These are phyloP conservation scores for Aphaenogaster rudis DNA, from an alignment of 1,140 invertebrate genomes.

Conservation along the genomic window DNA sequence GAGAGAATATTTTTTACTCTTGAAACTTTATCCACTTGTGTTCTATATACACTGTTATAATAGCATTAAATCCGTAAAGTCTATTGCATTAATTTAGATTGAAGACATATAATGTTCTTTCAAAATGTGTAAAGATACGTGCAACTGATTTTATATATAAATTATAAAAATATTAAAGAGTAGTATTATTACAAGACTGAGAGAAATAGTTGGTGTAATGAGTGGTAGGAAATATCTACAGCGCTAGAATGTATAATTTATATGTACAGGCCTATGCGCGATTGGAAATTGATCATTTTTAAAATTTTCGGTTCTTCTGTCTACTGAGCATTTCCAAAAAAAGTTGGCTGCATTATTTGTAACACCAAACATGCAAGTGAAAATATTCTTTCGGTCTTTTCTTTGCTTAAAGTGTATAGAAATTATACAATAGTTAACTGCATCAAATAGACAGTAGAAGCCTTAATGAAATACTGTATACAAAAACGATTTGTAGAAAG, in stretches of 20 bases:
- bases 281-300: constrained; percentile 29
- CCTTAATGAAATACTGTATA: constrained; percentile 51
- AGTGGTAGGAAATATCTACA: constrained; percentile 68
- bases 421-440: constrained; percentile 48
- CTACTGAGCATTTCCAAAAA: neutral
- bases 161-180: constrained; percentile 80
- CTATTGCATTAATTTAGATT: constrained; percentile 48
- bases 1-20: constrained; percentile 35
- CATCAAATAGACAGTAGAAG: constrained; percentile 56
- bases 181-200: constrained; percentile 85
- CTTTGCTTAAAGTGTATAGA: constrained; percentile 33
- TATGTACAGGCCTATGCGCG: constrained; percentile 33
- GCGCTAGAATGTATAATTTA: constrained; percentile 64
- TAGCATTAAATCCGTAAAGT: constrained; percentile 36
- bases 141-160: constrained; percentile 63
- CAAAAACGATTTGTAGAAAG: constrained; percentile 66
- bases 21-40: constrained; percentile 29
- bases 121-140: constrained; percentile 53
- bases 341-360: neutral
- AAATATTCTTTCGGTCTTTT: constrained; percentile 37
- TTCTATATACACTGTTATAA: constrained; percentile 48
- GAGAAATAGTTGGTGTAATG: constrained; percentile 71
- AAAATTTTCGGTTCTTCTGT: constrained; percentile 10
- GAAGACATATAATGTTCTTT: constrained; percentile 47
- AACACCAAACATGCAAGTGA: constrained; percentile 9